These are phyloP conservation scores for Atta cephalotes DNA, from an alignment of 1,140 invertebrate genomes.

Conservation along the genomic window DNA sequence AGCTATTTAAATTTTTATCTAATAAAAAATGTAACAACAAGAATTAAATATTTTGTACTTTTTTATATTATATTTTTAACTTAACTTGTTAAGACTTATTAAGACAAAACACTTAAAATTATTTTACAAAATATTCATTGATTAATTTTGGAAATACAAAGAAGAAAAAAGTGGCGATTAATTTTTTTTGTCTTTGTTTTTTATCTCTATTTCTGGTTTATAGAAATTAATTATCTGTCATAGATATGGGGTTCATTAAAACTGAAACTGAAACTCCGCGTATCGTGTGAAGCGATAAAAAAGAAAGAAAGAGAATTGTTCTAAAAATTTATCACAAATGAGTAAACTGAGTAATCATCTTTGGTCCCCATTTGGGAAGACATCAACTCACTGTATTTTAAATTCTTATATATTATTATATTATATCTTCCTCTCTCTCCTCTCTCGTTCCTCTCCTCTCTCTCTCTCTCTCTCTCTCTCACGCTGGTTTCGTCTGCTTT, in stretches of 20 bases:
- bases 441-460: too few relatives aligned
- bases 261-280: conserved; percentile 7
- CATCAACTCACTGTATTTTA: not conserved
- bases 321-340: conserved; percentile 40
- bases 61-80: not conserved
- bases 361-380: not conserved
- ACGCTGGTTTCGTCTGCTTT: not conserved
- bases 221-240: conserved; percentile 44
- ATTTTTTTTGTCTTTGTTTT: not conserved
- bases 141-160: conserved; percentile 3
- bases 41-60: not conserved
- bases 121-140: conserved; percentile 1
- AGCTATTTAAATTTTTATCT: not conserved
- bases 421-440: not conserved
- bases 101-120: not conserved
- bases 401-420: conserved; percentile 36
- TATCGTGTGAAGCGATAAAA: not conserved
- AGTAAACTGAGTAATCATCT: conserved; percentile 40
- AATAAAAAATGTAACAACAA: conserved; percentile 16
- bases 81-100: not conserved
- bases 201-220: conserved; percentile 3
- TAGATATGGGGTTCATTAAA: conserved; percentile 21
- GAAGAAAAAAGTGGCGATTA: not conserved
- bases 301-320: not conserved
- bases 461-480: not conserved